A percentile compares a stretch with the other conserved stretches of the same genome.
Conservation (phyloP, 2,797 vertebrate species). For the Lates japonicus region DNA sequence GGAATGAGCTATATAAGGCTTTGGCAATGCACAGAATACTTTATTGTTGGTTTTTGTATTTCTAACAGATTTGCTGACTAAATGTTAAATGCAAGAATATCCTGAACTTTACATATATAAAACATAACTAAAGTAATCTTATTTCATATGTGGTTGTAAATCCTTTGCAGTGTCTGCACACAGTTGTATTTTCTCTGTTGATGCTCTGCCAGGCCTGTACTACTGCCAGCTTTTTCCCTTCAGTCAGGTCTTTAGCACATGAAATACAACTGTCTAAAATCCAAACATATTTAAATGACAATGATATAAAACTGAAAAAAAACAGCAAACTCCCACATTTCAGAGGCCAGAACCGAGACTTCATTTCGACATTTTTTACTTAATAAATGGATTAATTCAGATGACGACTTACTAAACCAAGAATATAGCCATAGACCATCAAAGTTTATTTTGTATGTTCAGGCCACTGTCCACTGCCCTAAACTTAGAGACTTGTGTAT, state of each 20-base stretch:
- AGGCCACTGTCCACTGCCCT: neutral
- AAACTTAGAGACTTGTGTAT: too few species aligned
- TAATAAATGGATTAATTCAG: neutral
- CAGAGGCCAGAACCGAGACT: neutral
- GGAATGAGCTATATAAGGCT: neutral
- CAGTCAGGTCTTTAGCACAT: neutral
- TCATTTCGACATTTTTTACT: neutral
- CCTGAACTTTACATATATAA: neutral
- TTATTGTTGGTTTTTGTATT: neutral
- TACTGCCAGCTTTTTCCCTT: neutral
- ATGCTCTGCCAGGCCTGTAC: neutral
- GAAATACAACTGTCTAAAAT: neutral
- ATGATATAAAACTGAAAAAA: neutral
- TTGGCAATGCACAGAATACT: neutral
- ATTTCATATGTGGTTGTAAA: constrained; percentile 4
- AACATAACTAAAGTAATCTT: neutral
- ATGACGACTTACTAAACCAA: neutral
- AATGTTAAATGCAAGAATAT: neutral
- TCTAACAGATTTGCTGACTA: neutral
- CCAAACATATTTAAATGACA: neutral
- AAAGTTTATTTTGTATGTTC: neutral
- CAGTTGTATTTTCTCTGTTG: neutral
- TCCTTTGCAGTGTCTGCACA: neutral
- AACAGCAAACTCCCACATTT: neutral
- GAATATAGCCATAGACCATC: neutral